Evolutionary conservation across 2,797 vertebrate genomes (phyloP), one percentile per base, ranked within the genome.

Genomic region (Pelodytes ibericus): DNA sequence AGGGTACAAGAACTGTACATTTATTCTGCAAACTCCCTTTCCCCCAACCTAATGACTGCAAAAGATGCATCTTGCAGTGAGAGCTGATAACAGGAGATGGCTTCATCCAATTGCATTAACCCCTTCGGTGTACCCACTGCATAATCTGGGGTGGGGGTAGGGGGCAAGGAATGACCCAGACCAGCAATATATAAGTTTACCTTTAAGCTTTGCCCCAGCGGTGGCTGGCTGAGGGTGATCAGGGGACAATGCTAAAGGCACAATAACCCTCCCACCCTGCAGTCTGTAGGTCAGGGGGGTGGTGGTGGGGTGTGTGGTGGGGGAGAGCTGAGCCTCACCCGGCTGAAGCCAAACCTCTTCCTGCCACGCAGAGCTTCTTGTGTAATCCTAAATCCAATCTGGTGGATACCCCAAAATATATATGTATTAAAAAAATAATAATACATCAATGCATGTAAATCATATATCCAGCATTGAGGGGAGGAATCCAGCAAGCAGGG

Each of bases 321-420:
- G 57, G 76, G 56, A 72, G 36, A 62, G 25, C n/a, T 64, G 70
- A 41, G 76, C 70, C 76, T 72, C 70, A 73, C 70, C 76, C 75
- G 56, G 62, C 62, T 31, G 18, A 67, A 68, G 70, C 76, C 76
- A 78, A 62, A 59, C 76, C 76, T 79, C 76, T 79, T 79, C 76
- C 76, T 79, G 76, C 76, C 76, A 79, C 76, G 76, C 71, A 79
- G 59, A 56, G 56, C 57, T 73, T 68, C 41, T 44, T 22, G 44
- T 73, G 57, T 72, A 62, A 68, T 57, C 69, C 67, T 36, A 72
- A 53, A 63, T 18, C 51, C 62, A 61, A 24, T n/a, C n/a, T n/a
- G n/a, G n/a, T n/a, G n/a, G n/a, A n/a, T 20, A 49, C 36, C 13
- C 29, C 24, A 24, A 41, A 47, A 53, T 4, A 71, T 65, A 29